Base-by-base conservation (phyloP, 1,140 invertebrate genomes). In the Aphelenchoides fujianensis region DNA sequence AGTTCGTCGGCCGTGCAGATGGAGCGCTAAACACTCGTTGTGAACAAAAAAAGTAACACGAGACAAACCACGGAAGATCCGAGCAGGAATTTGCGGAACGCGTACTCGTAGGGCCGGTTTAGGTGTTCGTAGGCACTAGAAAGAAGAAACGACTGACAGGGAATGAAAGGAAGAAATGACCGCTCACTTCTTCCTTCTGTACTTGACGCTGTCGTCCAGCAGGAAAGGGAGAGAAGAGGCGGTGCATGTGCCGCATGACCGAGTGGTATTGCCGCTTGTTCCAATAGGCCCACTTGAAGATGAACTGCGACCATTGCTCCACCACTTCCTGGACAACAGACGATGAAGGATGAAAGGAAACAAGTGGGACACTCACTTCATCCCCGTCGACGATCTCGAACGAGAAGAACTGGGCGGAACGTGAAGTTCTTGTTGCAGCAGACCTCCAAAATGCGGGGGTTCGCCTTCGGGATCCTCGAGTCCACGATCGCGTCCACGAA, bases 261-360 rank as follows among this genome's bases (percentile, higher is more conserved):
- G 55, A 59, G 23, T 59, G 55, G 34, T 59, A 59, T 19, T 59
- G 55, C 12, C 55, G 55, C 23, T 59, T 59, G 34, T 59, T 59
- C 55, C 55, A 59, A 23, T 59, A 59, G 55, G 55, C 55, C 55
- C 55, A 59, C 34, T 59, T 5, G 34, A 59, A 59, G 19, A 59
- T 59, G 34, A 7, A 59, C 12, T 5, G 12, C 5, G 5, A 5
- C 55, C 55, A 59, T 59, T 19, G 55, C 7, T 5, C 19, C 28
- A 59, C 55, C 5, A 19, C 5, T 19, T 59, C 55, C 55, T 59
- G 34, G 34, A 59, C 19, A 59, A 59, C 19, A 59, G 5, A 59
- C 5, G 19, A 16, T 59, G 5, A 59, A 5, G 5, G 34, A 19
- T 59, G 5, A 7, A 5, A 59, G 7, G 34, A 7, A 7, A 19